phyloP scores from a whole-genome alignment of 2,797 vertebrate genomes.

The Danio tinwini region DNA sequence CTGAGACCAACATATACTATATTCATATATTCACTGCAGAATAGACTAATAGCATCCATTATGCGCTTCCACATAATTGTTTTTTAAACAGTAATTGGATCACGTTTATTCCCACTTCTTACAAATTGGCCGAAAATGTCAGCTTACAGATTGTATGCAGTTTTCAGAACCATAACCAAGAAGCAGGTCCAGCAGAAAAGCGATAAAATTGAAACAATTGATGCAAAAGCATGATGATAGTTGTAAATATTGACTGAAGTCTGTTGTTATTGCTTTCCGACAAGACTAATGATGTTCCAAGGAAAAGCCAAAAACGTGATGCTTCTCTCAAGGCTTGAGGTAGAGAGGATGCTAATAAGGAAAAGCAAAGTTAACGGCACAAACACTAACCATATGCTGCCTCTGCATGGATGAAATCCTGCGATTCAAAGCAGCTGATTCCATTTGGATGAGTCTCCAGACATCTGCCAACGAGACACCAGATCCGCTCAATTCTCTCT shows the following conservation, averaged over 20 bases:
- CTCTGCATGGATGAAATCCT: conserved; percentile 38
- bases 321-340: not conserved
- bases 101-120: conserved; percentile 23
- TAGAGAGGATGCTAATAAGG: conserved; percentile 31
- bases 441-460: conserved; percentile 26
- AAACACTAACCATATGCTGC: conserved; percentile 25
- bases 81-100: conserved; percentile 38
- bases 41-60: conserved; percentile 39
- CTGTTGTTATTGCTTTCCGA: conserved; percentile 8
- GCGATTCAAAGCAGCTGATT: conserved; percentile 16
- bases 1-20: conserved; percentile 27
- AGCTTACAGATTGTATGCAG: not conserved
- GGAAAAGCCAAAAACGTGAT: not conserved
- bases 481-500: conserved; percentile 1
- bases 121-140: conserved; percentile 47
- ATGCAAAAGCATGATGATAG: conserved; percentile 18
- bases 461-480: conserved; percentile 37
- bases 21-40: conserved; percentile 34
- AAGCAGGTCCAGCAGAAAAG: not conserved
- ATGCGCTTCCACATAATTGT: conserved; percentile 32
- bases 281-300: conserved; percentile 29
- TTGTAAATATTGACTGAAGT: conserved; percentile 29
- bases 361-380: conserved; percentile 7
- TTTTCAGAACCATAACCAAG: not conserved
- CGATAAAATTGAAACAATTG: not conserved